Conservation (phyloP, 2,888 invertebrate species). For the Athalia circularis region DNA sequence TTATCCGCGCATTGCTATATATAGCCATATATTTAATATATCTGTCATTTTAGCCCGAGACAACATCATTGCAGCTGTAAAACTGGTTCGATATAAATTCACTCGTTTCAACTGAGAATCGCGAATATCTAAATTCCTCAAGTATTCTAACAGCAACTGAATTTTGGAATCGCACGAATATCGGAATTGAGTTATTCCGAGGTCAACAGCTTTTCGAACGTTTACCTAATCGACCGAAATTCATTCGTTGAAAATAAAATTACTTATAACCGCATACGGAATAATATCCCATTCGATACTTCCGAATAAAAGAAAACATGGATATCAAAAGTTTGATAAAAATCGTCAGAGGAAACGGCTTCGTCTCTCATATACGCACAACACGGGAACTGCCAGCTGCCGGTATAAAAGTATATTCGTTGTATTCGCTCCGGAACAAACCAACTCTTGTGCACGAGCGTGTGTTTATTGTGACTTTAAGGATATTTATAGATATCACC, state of each 20-base stretch:
- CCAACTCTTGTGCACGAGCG: constrained; percentile 45
- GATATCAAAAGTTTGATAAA: constrained; percentile 24
- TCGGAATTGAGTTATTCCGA: constrained; percentile 1
- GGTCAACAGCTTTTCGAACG: constrained; percentile 14
- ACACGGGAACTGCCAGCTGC: constrained; percentile 36
- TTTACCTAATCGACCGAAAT: not conserved
- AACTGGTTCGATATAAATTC: not conserved
- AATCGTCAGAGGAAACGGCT: not conserved
- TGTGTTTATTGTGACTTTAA: constrained; percentile 56
- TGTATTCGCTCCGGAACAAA: constrained; percentile 35
- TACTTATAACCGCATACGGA: not conserved
- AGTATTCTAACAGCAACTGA: constrained; percentile 8
- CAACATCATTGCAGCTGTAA: constrained; percentile 11
- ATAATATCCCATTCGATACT: not conserved
- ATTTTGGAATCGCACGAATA: not conserved
- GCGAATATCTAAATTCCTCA: not conserved
- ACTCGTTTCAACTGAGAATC: no score
- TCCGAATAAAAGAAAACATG: constrained; percentile 1
- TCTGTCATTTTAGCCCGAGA: not conserved
- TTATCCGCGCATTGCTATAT: no score
- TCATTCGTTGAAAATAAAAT: not conserved
- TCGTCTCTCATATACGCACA: not conserved
- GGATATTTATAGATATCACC: constrained; percentile 60
- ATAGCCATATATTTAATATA: no score
- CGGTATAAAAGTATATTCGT: constrained; percentile 15